A percentile compares a stretch with the other conserved stretches of the same genome.
Conservation (phyloP, 2,888 invertebrate species). For the Pseudococcus longispinus region DNA sequence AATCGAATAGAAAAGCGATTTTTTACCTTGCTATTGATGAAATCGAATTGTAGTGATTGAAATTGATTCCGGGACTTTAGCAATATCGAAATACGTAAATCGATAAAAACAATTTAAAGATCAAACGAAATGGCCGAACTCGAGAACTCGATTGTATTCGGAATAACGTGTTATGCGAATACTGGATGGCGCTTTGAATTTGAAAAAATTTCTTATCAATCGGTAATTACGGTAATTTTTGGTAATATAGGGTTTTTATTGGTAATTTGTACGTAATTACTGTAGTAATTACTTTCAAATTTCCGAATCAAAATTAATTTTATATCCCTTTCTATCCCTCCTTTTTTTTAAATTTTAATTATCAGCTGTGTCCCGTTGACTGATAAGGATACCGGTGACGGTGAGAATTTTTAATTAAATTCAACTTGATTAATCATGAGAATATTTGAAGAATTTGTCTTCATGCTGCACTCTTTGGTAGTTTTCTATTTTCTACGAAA, state of each 20-base stretch:
- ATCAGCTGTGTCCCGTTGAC: too few species aligned
- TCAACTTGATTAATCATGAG: too few species aligned
- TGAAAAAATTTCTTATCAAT: not conserved
- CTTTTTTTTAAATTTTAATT: too few species aligned
- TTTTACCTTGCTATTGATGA: slow-evolving; percentile 26
- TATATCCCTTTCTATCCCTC: too few species aligned
- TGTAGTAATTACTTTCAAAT: too few species aligned
- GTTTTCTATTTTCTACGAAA: too few species aligned
- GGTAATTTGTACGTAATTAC: not conserved
- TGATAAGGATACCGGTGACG: too few species aligned
- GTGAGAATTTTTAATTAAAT: too few species aligned
- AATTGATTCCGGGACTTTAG: slow-evolving; percentile 3
- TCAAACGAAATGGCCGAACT: slow-evolving; percentile 40
- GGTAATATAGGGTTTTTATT: not conserved
- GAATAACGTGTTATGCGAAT: not conserved
- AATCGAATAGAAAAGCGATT: slow-evolving; percentile 27
- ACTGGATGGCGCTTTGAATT: not conserved
- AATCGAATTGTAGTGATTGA: slow-evolving; percentile 34
- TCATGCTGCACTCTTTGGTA: too few species aligned
- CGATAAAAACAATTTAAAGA: slow-evolving; percentile 28
- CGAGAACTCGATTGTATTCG: not conserved
- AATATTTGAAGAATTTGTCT: too few species aligned
- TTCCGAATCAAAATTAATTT: too few species aligned
- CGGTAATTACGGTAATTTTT: not conserved
- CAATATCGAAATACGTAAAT: slow-evolving; percentile 38